Conservation (phyloP, 2,888 invertebrate species). For the Stenodera caucasica region DNA sequence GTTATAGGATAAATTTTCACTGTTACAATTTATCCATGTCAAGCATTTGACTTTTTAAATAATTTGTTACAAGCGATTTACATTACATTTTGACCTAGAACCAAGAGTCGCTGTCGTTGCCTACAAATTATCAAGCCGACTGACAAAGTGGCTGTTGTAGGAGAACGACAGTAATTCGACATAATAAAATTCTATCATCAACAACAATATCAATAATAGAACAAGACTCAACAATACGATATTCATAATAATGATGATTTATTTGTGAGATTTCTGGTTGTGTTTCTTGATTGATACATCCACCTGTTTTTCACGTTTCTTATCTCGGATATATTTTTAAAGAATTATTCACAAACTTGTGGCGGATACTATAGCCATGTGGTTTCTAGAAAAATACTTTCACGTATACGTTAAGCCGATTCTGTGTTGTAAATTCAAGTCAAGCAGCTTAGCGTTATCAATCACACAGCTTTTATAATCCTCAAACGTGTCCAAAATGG, state of each 20-base stretch:
- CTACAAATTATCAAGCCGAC: neutral
- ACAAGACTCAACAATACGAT: neutral
- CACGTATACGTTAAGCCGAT: conserved; percentile 36
- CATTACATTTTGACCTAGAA: conserved; percentile 22
- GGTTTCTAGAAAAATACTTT: conserved; percentile 28
- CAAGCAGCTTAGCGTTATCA: conserved; percentile 41
- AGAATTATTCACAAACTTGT: conserved; percentile 1
- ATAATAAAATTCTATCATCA: neutral
- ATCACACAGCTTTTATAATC: conserved; percentile 28
- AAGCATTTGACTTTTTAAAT: conserved; percentile 25
- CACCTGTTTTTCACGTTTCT: conserved; percentile 15
- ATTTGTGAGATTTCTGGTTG: too few species aligned
- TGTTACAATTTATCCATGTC: conserved; percentile 21
- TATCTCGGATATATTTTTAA: conserved; percentile 16
- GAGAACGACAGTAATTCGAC: neutral
- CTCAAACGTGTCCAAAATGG: conserved; percentile 19
- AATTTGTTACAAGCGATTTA: conserved; percentile 26
- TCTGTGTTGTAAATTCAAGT: conserved; percentile 44
- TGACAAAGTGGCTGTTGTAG: neutral
- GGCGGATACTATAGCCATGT: neutral
- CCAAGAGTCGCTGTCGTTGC: neutral
- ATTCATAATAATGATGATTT: too few species aligned
- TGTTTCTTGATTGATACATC: neutral
- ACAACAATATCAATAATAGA: neutral
- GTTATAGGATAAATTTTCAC: conserved; percentile 25